A percentile compares a stretch with the other conserved stretches of the same genome.
Evolutionary conservation across 2,888 invertebrate genomes (phyloP).

Genomic region (Acronicta leporina): DNA sequence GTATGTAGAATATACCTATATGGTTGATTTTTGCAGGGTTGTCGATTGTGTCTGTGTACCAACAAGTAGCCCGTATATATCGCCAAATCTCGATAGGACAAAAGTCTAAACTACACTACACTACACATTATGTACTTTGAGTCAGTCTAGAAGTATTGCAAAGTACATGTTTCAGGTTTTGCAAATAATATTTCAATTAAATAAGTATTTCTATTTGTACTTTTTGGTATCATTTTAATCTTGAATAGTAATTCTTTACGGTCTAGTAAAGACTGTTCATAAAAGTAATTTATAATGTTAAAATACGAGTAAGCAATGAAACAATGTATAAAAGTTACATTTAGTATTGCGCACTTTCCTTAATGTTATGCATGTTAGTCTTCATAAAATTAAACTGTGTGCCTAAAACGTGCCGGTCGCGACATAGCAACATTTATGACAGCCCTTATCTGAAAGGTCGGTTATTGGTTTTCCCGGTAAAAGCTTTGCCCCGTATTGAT

Average conservation of each 20-base stretch:
- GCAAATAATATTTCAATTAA: not conserved
- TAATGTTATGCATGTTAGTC: constrained; percentile 22
- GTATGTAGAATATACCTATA: constrained; percentile 29
- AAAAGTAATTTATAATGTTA: constrained; percentile 5
- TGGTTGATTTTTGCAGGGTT: constrained; percentile 33
- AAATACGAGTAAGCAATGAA: constrained; percentile 9
- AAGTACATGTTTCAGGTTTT: too few species aligned
- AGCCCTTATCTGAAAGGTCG: constrained; percentile 53
- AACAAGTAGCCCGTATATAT: constrained; percentile 16
- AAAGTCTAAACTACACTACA: not conserved
- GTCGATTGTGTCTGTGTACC: constrained; percentile 25
- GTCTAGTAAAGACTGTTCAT: constrained; percentile 18
- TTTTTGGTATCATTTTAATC: not conserved
- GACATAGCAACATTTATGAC: constrained; percentile 47
- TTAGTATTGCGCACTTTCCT: constrained; percentile 12
- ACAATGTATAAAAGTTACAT: constrained; percentile 9
- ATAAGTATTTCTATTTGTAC: not conserved
- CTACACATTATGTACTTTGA: not conserved
- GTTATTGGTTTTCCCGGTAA: constrained; percentile 72
- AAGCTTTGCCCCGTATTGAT: constrained; percentile 66
- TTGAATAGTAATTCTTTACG: constrained; percentile 11
- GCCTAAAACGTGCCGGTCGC: constrained; percentile 22
- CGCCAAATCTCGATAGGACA: constrained; percentile 4
- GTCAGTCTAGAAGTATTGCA: not conserved
- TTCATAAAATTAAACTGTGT: constrained; percentile 26